Conservation (phyloP, 2,113 vertebrate genomes). For the Epinephelus fuscoguttatus region DNA sequence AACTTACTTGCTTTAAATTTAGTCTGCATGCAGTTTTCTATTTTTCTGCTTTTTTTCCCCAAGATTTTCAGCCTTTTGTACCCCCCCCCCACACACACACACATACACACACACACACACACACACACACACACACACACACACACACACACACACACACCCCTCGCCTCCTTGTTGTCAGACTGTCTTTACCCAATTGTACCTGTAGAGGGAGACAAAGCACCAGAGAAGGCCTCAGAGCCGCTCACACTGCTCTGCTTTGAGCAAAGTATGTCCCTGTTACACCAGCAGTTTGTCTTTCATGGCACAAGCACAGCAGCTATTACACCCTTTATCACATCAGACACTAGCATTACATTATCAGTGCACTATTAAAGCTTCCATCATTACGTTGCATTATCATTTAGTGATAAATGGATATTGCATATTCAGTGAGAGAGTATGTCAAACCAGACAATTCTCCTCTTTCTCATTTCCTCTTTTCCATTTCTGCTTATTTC, state of each 20-base stretch:
- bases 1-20: not conserved
- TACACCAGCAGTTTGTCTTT: slow-evolving; percentile 14
- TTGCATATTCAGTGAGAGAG: not conserved
- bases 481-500: not conserved
- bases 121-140: no score
- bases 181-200: not conserved
- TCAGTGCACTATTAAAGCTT: not conserved
- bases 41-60: not conserved
- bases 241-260: slow-evolving; percentile 11
- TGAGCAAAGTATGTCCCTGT: slow-evolving; percentile 28
- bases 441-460: not conserved
- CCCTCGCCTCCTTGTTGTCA: not conserved
- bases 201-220: slow-evolving; percentile 78
- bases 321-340: not conserved
- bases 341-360: not conserved
- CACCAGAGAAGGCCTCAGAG: slow-evolving; percentile 21
- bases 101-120: no score
- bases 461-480: not conserved
- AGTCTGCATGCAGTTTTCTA: not conserved
- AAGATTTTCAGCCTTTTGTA: not conserved
- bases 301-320: not conserved
- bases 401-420: not conserved
- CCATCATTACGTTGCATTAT: not conserved
- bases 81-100: no score
- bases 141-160: no score